Evolutionary conservation across 2,113 vertebrate species (phyloP).

Genomic region (Mystacornis crossleyi): DNA sequence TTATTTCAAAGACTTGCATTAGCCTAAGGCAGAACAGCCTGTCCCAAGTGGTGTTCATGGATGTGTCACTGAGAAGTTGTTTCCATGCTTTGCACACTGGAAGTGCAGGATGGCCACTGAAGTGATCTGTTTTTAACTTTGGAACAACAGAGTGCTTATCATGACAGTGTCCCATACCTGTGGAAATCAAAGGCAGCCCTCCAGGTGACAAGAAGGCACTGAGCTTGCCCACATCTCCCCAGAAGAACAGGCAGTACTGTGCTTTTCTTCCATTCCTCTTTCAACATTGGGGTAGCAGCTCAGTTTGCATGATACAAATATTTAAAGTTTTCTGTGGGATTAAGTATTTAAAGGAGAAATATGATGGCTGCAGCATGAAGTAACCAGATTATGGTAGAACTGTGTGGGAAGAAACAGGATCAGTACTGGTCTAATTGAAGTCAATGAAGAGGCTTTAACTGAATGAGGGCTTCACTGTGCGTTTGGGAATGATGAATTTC

Average conservation of each 20-base stretch:
- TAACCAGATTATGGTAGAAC: neutral
- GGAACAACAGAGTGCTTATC: neutral
- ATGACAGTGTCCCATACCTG: accelerated
- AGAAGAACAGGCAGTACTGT: neutral
- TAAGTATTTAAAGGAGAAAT: neutral
- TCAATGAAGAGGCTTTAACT: neutral
- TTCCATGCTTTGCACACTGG: neutral
- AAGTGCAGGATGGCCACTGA: neutral
- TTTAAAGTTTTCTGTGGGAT: neutral
- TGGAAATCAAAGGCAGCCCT: neutral
- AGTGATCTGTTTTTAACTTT: neutral
- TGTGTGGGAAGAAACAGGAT: neutral
- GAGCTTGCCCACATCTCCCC: neutral
- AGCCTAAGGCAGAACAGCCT: neutral
- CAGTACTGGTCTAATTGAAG: neutral
- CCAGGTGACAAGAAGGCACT: neutral
- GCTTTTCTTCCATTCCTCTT: neutral
- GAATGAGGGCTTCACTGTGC: neutral
- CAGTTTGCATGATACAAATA: neutral
- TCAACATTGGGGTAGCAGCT: neutral
- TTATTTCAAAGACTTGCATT: neutral
- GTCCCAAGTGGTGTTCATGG: neutral
- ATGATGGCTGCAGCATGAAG: neutral
- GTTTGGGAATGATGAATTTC: neutral
- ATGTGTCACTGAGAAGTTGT: neutral